Conservation (phyloP, 2,888 invertebrate species). For the Adelphocoris suturalis region DNA sequence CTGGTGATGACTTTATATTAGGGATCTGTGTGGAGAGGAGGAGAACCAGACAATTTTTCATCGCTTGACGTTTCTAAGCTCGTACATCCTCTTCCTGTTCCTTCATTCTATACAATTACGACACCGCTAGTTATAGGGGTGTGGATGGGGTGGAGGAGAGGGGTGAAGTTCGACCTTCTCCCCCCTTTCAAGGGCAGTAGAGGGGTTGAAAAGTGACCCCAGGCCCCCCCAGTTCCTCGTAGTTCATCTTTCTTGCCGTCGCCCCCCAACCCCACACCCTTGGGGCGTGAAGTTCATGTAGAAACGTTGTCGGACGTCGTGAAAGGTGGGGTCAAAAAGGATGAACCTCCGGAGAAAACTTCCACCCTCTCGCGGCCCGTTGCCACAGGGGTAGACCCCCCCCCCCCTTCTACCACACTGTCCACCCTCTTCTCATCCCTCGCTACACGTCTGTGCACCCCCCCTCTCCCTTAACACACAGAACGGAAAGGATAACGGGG, state of each 20-base stretch:
- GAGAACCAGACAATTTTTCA: neutral
- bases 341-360: slow-evolving; percentile 1
- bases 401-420: no score
- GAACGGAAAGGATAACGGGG: neutral
- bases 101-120: slow-evolving; percentile 31
- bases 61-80: slow-evolving; percentile 2
- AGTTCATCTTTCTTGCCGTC: slow-evolving; percentile 34
- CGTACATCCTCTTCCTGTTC: neutral
- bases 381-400: neutral
- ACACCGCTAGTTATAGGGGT: neutral
- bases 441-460: no score
- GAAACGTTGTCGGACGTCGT: slow-evolving; percentile 41
- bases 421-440: no score
- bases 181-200: neutral
- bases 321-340: slow-evolving; percentile 9
- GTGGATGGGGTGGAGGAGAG: no score
- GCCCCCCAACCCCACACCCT: neutral
- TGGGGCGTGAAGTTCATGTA: slow-evolving; percentile 37
- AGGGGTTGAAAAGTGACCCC: slow-evolving; percentile 32
- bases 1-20: no score
- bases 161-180: neutral
- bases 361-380: neutral
- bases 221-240: neutral
- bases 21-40: neutral
- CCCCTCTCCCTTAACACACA: no score